Percentiles rank a stretch among this genome's conserved stretches.
Evolutionary conservation across 2,797 vertebrate species (phyloP).

Genomic region (Brachyalestes nurse): DNA sequence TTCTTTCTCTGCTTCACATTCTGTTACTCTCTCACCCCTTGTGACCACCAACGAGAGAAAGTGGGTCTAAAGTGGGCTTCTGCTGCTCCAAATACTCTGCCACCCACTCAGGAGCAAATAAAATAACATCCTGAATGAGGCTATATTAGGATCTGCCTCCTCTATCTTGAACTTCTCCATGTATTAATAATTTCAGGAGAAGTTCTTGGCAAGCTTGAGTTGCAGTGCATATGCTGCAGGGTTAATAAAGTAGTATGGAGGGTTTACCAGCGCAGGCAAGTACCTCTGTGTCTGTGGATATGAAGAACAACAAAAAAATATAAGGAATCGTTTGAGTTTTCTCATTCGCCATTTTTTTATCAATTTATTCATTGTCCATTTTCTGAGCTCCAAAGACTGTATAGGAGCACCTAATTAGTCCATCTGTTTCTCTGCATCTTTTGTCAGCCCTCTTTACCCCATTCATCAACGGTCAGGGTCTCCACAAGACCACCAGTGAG

Average conservation of each 20-base stretch:
- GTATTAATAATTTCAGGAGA: slow-evolving; percentile 56
- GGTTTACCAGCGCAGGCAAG: not conserved
- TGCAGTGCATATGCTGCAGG: not conserved
- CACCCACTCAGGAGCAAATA: slow-evolving; percentile 61
- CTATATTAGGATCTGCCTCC: slow-evolving; percentile 44
- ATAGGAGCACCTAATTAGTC: no score
- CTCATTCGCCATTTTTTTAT: not conserved
- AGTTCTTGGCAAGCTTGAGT: slow-evolving; percentile 30
- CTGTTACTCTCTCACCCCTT: slow-evolving; percentile 1
- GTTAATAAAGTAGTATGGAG: not conserved
- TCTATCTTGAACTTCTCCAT: slow-evolving; percentile 46
- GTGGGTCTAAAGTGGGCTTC: slow-evolving; percentile 51
- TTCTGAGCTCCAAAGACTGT: no score
- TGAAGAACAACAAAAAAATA: not conserved
- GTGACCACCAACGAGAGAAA: slow-evolving; percentile 57
- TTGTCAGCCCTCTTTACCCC: no score
- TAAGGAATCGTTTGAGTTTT: not conserved
- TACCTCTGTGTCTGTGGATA: slow-evolving; percentile 5
- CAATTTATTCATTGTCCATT: no score
- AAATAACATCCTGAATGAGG: slow-evolving; percentile 53
- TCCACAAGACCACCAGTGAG: no score
- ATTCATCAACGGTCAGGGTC: no score
- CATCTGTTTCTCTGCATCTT: no score
- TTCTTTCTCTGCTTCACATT: slow-evolving; percentile 7
- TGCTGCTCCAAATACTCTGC: slow-evolving; percentile 55